These are phyloP conservation scores for Lipophrys pholis DNA, from an alignment of 2,113 vertebrate genomes.

Conservation along the genomic window DNA sequence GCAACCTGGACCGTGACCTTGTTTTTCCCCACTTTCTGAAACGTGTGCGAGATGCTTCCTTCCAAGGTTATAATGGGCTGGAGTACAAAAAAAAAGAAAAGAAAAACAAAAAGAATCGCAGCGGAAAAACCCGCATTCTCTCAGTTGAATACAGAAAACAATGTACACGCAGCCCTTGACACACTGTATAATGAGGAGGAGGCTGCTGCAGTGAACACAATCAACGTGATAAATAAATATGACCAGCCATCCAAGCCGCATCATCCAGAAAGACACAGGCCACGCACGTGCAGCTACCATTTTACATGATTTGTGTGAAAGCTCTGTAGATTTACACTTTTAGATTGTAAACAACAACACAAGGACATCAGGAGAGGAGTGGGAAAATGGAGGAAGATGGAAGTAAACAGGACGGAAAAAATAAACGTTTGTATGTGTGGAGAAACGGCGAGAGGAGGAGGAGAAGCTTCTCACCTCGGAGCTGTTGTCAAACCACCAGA, in stretches of 20 bases:
- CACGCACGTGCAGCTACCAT: slow-evolving; percentile 35
- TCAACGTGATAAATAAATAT: slow-evolving; percentile 64
- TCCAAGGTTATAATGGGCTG: slow-evolving; percentile 96
- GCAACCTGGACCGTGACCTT: slow-evolving; percentile 93
- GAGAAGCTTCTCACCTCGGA: slow-evolving; percentile 87
- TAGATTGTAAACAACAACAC: slow-evolving; percentile 23
- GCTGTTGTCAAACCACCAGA: slow-evolving; percentile 98
- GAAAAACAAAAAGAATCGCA: slow-evolving; percentile 51
- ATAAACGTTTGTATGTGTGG: neutral
- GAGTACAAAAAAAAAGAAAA: slow-evolving; percentile 62
- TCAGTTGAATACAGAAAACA: slow-evolving; percentile 35
- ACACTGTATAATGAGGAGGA: slow-evolving; percentile 60
- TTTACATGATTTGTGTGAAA: slow-evolving; percentile 41
- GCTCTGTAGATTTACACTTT: slow-evolving; percentile 32
- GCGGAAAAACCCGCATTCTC: slow-evolving; percentile 32
- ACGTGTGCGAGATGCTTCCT: slow-evolving; percentile 89
- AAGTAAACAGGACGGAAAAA: slow-evolving; percentile 19
- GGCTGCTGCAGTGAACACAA: slow-evolving; percentile 49
- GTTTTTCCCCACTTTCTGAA: slow-evolving; percentile 87
- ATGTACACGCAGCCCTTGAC: slow-evolving; percentile 50
- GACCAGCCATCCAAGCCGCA: slow-evolving; percentile 35
- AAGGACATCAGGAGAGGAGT: slow-evolving; percentile 6
- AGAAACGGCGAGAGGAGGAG: slow-evolving; percentile 17
- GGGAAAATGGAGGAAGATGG: neutral
- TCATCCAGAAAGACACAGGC: slow-evolving; percentile 20